These are phyloP conservation scores for Sebastes aleutianus DNA, from an alignment of 2,797 vertebrate species.

Conservation along the genomic window DNA sequence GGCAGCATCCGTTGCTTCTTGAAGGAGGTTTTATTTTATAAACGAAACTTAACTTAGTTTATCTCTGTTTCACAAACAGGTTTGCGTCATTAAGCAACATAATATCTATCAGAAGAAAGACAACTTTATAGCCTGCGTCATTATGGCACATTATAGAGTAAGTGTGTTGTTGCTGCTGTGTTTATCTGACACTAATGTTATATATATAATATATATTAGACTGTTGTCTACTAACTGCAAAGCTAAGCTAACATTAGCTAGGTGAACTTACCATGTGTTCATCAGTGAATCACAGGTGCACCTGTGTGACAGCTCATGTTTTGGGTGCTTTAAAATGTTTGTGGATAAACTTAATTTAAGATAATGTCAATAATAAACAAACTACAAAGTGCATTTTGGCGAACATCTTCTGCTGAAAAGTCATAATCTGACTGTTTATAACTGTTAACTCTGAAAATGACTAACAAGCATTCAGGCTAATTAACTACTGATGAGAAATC, in stretches of 20 bases:
- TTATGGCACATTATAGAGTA: conserved; percentile 78
- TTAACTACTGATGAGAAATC: background rate
- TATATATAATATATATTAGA: background rate
- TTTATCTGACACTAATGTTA: background rate
- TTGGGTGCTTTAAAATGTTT: background rate
- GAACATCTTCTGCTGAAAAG: background rate
- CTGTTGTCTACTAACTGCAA: background rate
- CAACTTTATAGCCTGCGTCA: background rate
- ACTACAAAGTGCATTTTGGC: background rate
- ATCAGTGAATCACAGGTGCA: background rate
- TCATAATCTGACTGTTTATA: background rate
- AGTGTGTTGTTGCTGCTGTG: conserved; percentile 30
- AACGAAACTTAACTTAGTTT: conserved; percentile 56
- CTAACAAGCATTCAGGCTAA: background rate
- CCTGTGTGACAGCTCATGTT: background rate
- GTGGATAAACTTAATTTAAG: background rate
- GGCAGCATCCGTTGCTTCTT: conserved; percentile 8
- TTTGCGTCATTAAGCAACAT: background rate
- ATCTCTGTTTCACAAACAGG: background rate
- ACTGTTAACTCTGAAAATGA: background rate
- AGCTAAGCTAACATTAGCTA: background rate
- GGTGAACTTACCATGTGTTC: background rate
- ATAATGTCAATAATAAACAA: background rate
- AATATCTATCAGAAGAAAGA: background rate
- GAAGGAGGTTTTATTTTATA: background rate